Conservation (phyloP, 2,797 vertebrate species). For the Arrhamphus sclerolepis region DNA sequence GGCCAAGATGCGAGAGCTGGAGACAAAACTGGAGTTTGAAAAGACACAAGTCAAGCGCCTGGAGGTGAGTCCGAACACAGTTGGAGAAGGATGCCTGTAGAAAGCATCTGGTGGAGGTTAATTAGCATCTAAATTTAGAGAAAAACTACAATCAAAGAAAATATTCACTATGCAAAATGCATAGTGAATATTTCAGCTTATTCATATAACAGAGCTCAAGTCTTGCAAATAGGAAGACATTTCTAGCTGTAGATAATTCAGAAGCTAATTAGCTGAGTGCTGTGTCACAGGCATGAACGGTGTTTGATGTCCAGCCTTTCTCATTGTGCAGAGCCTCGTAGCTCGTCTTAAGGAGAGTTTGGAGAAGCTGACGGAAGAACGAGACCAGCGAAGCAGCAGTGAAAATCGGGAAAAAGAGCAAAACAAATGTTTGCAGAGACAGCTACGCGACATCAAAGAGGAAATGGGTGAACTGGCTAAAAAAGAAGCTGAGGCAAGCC, state of each 20-base stretch:
- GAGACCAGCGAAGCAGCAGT: slow-evolving; percentile 85
- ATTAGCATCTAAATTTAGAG: too few species aligned
- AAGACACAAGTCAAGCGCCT: slow-evolving; percentile 96
- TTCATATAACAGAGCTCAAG: too few species aligned
- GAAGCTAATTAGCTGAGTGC: too few species aligned
- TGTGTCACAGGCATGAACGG: fast-evolving
- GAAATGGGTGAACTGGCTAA: slow-evolving; percentile 92
- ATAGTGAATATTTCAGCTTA: too few species aligned
- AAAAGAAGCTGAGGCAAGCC: slow-evolving; percentile 93
- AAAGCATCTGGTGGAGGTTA: too few species aligned
- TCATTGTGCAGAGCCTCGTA: slow-evolving; percentile 81
- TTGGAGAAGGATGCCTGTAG: too few species aligned
- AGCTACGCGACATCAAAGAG: slow-evolving; percentile 92
- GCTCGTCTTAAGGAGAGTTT: slow-evolving; percentile 93
- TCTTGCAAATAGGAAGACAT: too few species aligned
- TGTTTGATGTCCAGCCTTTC: background rate
- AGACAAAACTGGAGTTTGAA: slow-evolving; percentile 96
- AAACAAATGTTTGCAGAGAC: slow-evolving; percentile 93
- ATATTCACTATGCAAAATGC: too few species aligned
- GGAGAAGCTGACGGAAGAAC: slow-evolving; percentile 94
- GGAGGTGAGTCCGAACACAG: slow-evolving; percentile 83
- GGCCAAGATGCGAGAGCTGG: slow-evolving; percentile 94
- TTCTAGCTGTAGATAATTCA: too few species aligned
- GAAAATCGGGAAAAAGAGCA: slow-evolving; percentile 96
- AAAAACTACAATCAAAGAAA: background rate